Base-by-base conservation (phyloP, 1,140 invertebrate species). In the Holotrichia oblita region DNA sequence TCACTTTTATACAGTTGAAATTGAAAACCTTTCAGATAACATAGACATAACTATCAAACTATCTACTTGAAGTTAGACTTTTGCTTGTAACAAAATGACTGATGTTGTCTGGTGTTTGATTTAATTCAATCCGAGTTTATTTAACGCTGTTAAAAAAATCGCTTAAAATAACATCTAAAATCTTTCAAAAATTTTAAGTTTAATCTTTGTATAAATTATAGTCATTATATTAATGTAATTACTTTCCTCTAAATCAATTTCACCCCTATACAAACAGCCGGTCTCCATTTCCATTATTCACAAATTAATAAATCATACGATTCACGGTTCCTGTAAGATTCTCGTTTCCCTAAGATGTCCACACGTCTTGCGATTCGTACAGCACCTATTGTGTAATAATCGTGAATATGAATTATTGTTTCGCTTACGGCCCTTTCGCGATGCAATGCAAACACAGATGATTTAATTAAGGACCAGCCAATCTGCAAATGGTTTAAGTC, bases 361-460 rank as follows among this genome's bases (percentile, higher is more conserved):
- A 34, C 27, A 17, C 3, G 48, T 69, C 61, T 17, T 9, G 59
- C n/a, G 1, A 61, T n/a, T 61, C 61, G 22, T 22, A 55, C 48
- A 20, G 8, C 27, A 27, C 24, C 61, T 69, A 69, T 69, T 69
- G 61, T 69, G 7, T 69, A 69, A 69, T 69, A 69, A 27, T 69
- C 61, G 22, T 20, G 27, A 69, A 69, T 69, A 69, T 69, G 61
- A 69, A 69, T 69, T 69, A 69, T 69, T 69, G 61, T 69, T 69
- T 69, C 61, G 61, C 27, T 24, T 69, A 34, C 61, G 22, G 61
- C 61, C 61, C 61, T 34, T 69, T 69, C 27, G 61, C 22, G 61
- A 22, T 69, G 22, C 14, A 24, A 34, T 20, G 27, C 61, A 69
- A 69, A 69, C 61, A 69, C 61, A 69, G 61, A 69, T 69, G 61